Percentiles rank a stretch among this genome's conserved stretches.
These are phyloP conservation scores for Drosophila meridionalis DNA, from an alignment of 2,888 invertebrate species.

Conservation along the genomic window DNA sequence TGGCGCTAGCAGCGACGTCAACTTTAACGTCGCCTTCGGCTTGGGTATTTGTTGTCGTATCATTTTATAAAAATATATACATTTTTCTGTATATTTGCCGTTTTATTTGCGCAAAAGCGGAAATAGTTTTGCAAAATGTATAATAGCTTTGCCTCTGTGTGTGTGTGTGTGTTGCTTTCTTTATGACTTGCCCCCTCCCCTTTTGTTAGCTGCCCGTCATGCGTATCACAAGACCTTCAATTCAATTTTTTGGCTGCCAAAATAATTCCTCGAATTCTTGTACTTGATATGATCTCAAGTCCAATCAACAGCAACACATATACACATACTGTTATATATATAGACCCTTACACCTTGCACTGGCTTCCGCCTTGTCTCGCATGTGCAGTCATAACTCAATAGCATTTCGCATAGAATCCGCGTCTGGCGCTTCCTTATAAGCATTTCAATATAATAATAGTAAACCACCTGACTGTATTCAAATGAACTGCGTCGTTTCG, in stretches of 20 bases:
- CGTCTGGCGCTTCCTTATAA: conserved; percentile 51
- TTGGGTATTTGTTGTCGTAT: conserved; percentile 26
- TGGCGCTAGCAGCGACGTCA: conserved; percentile 37
- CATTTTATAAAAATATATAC: conserved; percentile 26
- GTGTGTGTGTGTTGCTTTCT: conserved; percentile 12
- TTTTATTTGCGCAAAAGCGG: conserved; percentile 68
- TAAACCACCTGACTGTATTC: conserved; percentile 52
- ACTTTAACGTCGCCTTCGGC: conserved; percentile 9
- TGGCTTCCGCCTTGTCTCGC: conserved; percentile 39
- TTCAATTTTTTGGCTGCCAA: conserved; percentile 35
- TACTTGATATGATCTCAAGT: conserved; percentile 12
- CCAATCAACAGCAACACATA: conserved; percentile 24
- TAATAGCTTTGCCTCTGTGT: conserved; percentile 17
- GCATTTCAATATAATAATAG: conserved; percentile 20
- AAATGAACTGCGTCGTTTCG: conserved; percentile 33
- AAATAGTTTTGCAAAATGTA: conserved; percentile 68
- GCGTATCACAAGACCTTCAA: conserved; percentile 59
- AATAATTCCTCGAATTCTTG: conserved; percentile 45
- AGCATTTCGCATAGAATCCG: conserved; percentile 32
- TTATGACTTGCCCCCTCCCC: conserved; percentile 9
- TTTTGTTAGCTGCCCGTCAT: conserved; percentile 7
- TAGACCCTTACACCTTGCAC: conserved; percentile 3
- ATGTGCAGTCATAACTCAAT: conserved; percentile 19
- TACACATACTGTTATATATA: neutral
- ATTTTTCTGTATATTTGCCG: conserved; percentile 28